phyloP scores from a whole-genome alignment of 2,113 vertebrate species.

The Bubo bubo region DNA sequence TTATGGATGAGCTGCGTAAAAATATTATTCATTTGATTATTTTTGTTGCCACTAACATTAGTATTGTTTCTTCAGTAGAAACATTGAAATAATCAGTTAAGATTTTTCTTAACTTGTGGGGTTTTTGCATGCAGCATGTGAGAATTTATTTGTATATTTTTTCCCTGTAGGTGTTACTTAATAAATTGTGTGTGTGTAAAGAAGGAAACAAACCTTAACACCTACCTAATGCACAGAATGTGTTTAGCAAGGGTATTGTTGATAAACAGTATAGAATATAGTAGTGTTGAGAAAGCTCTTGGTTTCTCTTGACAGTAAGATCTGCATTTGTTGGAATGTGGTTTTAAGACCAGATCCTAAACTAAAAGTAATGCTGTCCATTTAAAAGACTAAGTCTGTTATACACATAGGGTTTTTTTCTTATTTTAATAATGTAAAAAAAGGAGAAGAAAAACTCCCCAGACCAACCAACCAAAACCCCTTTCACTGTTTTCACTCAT shows the following conservation, averaged over 20 bases:
- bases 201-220: not conserved
- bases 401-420: rapidly evolving
- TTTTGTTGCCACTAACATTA: not conserved
- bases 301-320: not conserved
- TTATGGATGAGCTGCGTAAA: not conserved
- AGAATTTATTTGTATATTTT: not conserved
- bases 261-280: not conserved
- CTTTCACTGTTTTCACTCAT: not conserved
- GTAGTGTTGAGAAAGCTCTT: not conserved
- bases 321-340: not conserved
- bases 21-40: not conserved
- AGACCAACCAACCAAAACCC: not conserved
- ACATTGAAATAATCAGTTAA: not conserved
- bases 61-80: not conserved
- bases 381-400: not conserved
- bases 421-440: not conserved
- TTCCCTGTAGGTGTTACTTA: not conserved
- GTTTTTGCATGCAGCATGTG: not conserved
- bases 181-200: not conserved
- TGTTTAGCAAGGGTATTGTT: not conserved
- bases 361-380: not conserved
- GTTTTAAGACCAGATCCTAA: not conserved
- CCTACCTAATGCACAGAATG: not conserved
- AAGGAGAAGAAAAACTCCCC: not conserved
- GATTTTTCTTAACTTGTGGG: not conserved